phyloP scores from a whole-genome alignment of 2,113 vertebrate species.

The Sciurus niger region DNA sequence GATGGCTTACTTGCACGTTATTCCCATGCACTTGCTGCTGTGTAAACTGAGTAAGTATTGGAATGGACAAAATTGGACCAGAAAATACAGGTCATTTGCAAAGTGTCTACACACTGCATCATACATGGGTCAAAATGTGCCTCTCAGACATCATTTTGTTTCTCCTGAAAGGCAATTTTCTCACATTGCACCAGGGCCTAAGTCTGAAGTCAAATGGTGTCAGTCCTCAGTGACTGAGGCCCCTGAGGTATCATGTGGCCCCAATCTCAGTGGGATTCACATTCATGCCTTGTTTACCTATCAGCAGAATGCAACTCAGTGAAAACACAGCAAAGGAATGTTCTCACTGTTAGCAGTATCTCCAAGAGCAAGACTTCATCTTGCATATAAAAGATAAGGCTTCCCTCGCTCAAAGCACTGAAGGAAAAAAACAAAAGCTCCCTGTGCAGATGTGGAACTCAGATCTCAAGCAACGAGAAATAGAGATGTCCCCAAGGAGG shows the following conservation, averaged over 20 bases:
- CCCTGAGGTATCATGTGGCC: fast-evolving
- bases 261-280: background rate
- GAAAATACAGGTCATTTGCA: background rate
- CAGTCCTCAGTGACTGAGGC: background rate
- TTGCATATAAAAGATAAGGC: conserved; percentile 29
- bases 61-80: background rate
- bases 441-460: background rate
- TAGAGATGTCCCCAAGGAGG: background rate
- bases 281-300: background rate
- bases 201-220: fast-evolving
- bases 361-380: background rate
- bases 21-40: background rate
- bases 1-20: background rate
- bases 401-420: background rate
- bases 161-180: background rate
- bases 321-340: background rate
- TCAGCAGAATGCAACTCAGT: background rate
- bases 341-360: background rate
- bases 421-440: background rate
- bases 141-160: background rate
- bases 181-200: background rate
- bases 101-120: background rate
- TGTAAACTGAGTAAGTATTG: background rate
- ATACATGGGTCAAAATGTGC: background rate
- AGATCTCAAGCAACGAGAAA: background rate